phyloP scores from a whole-genome alignment of 1,140 invertebrate genomes.

The Tyrophagus putrescentiae region DNA sequence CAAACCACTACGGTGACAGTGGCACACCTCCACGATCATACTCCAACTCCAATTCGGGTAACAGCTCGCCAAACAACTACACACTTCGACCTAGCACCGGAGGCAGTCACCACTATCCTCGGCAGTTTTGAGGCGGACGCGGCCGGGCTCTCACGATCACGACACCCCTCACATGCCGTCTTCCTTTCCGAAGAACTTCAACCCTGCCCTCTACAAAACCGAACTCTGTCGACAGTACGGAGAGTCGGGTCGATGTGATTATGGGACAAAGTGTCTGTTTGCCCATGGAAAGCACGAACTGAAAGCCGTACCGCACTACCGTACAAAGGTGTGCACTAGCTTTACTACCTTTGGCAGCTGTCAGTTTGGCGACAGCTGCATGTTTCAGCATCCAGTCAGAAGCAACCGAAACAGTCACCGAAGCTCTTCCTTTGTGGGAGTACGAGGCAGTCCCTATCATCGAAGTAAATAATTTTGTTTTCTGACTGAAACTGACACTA shows the following conservation, averaged over 20 bases:
- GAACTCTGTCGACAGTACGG: conserved; percentile 19
- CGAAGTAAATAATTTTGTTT: too few species aligned
- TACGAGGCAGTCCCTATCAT: too few species aligned
- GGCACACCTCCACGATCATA: too few species aligned
- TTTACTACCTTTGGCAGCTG: conserved; percentile 5
- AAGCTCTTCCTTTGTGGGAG: too few species aligned
- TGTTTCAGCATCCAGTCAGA: conserved; percentile 16
- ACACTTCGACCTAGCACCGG: neutral
- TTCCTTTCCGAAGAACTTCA: conserved; percentile 11
- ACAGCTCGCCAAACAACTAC: too few species aligned
- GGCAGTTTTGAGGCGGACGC: neutral
- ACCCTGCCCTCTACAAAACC: conserved; percentile 17
- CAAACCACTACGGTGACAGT: too few species aligned
- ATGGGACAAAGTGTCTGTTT: conserved; percentile 12
- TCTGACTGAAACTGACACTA: too few species aligned
- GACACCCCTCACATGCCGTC: neutral
- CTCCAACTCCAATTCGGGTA: neutral
- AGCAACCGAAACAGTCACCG: too few species aligned
- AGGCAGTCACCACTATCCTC: neutral
- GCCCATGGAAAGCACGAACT: conserved; percentile 18
- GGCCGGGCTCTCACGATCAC: neutral
- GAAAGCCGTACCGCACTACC: conserved; percentile 11
- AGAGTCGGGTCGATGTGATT: conserved; percentile 17
- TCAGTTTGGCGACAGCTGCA: conserved; percentile 9
- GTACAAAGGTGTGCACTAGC: neutral